A percentile compares a stretch with the other conserved stretches of the same genome.
Conservation (phyloP, 2,113 vertebrate genomes). For the Pavo muticus region DNA sequence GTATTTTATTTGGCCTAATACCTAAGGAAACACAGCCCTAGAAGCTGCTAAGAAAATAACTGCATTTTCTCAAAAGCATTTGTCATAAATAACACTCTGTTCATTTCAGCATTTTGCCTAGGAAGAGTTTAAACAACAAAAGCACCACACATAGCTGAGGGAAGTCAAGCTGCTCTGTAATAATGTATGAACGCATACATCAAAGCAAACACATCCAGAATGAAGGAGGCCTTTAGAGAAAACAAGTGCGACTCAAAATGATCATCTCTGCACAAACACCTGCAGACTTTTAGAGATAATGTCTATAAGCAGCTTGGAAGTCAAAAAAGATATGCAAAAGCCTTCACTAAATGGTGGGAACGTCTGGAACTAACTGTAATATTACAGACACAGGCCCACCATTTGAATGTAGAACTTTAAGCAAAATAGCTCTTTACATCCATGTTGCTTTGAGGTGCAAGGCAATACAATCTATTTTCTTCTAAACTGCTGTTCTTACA, state of each 20-base stretch:
- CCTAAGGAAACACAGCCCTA: background rate
- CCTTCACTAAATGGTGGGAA: background rate
- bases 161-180: background rate
- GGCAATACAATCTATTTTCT: background rate
- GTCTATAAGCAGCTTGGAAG: background rate
- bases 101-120: background rate
- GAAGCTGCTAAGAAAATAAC: background rate
- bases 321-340: background rate
- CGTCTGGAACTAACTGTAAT: background rate
- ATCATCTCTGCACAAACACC: background rate
- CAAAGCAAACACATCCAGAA: background rate
- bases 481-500: background rate
- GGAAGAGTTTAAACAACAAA: background rate
- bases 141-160: background rate
- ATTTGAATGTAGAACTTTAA: background rate
- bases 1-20: background rate
- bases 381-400: background rate
- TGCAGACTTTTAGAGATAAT: background rate
- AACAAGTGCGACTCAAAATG: background rate
- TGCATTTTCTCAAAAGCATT: background rate
- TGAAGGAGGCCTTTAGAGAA: background rate
- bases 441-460: background rate
- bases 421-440: background rate
- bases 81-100: background rate
- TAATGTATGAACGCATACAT: background rate